Base-by-base conservation (phyloP, 2,888 invertebrate genomes). In the Parnassius orleans region DNA sequence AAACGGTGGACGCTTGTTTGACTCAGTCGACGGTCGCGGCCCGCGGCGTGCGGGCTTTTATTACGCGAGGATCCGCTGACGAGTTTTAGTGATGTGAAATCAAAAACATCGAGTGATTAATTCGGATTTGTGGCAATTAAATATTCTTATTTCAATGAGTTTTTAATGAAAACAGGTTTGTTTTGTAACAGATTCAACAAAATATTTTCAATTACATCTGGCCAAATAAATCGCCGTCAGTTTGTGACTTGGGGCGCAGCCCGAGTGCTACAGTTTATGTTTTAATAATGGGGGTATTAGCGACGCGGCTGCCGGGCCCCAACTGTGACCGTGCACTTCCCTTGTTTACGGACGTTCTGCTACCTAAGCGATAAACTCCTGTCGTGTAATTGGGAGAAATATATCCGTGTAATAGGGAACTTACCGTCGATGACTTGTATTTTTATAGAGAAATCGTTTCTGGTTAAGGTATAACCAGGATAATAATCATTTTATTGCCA, bases 211-310 rank as follows among this genome's bases (percentile, higher is more conserved):
- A 33, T 10, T 12, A 41, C 2, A 48, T 48, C 2, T 54, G 19
- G 1, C 3, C 11, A 15, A 14, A 54, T 9, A 41, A 9, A 54
- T 43, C 44, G 54, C 44, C 19, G 44, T 46, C n/a, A 52, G 53
- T 46, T 24, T 33, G 44, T 58, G 11, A 60, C 66, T 63, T 62
- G 62, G 14, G 53, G 57, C 62, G 59, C 53, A 44, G 47, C 53
- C 60, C 58, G 65, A 65, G 65, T 61, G 66, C 57, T 66, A 62
- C 56, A 72, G 78, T 84, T 48, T 83, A 81, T 81, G 82, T 80
- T 83, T 84, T 83, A 81, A 81, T 84, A 81, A 84, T 84, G 77
- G 78, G 75, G 75, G 80, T 78, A 79, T 80, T 78, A 76, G 72
- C 72, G 70, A 66, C 69, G 77, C 70, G 72, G 73, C 69, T 72